Base-by-base conservation (phyloP, 2,797 vertebrate genomes). In the Anguilla megastoma region DNA sequence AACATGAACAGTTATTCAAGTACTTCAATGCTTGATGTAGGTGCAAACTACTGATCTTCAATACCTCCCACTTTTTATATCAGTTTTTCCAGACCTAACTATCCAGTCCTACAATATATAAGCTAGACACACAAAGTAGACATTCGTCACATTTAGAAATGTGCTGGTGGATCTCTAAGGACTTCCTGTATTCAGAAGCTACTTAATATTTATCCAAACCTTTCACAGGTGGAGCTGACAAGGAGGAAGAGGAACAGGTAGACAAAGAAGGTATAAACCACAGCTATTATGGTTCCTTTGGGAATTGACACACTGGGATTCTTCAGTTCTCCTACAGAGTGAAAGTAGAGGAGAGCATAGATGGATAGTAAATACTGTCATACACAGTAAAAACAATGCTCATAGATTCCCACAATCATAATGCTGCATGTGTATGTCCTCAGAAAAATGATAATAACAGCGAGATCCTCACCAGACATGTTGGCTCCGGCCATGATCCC, bases 401-500 rank as follows among this genome's bases (percentile, higher is more conserved):
- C 21, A n/a, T 3, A 21, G 45, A 48, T 50, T 18, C 10, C 21
- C 3, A 24, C 18, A 82, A n/a, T 50, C 1, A 50, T n/a, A 50
- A 50, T 24, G 10, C 45, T 24, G 10, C 45, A 24, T 24, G 41
- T 48, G 5, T 18, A 21, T 0, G 41, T 21, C 36, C 4, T n/a
- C 41, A 82, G 18, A 82, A 0, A 50, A 82, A 50, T 50, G 36
- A 80, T 50, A 48, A 82, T 82, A 82, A 76, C 36, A 18, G 33
- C 2, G 18, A 48, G 27, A 50, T 82, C 30, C 90, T 93, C 91
- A 97, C 96, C 96, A 27, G 97, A 98, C 96, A 97, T 97, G 90
- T 97, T 97, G 90, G 97, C 97, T 2, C 97, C 96, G 0, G 97
- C 96, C 96, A 97, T 97, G 90, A 97, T 97, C 21, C 96, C 97